phyloP scores from a whole-genome alignment of 2,888 invertebrate species.

The Keiferia lycopersicella region DNA sequence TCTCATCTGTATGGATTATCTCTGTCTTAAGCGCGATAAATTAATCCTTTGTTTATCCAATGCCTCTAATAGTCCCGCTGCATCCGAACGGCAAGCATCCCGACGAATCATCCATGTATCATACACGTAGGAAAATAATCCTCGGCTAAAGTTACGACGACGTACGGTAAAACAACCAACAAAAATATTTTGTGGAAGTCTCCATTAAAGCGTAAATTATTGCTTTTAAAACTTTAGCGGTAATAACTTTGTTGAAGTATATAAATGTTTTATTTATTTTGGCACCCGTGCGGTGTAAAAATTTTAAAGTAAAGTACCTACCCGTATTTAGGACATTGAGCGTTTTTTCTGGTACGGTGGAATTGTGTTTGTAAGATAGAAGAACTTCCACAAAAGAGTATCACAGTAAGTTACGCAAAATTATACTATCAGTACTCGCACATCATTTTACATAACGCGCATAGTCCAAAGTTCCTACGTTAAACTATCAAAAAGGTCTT shows the following conservation, averaged over 20 bases:
- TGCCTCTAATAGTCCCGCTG: constrained; percentile 73
- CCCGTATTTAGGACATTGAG: not conserved
- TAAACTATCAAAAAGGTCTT: constrained; percentile 30
- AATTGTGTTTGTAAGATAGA: too few species aligned
- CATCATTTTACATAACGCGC: too few species aligned
- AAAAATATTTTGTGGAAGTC: constrained; percentile 54
- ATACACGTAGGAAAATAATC: constrained; percentile 77
- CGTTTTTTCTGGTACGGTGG: not conserved
- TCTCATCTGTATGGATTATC: constrained; percentile 77
- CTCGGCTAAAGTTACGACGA: constrained; percentile 35
- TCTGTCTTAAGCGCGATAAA: constrained; percentile 73
- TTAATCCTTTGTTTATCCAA: constrained; percentile 79
- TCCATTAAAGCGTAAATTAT: constrained; percentile 50
- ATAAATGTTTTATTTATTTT: constrained; percentile 32
- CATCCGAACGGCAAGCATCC: constrained; percentile 64
- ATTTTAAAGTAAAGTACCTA: not conserved
- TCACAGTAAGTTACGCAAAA: too few species aligned
- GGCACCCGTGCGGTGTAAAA: constrained; percentile 6
- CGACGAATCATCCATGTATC: constrained; percentile 67
- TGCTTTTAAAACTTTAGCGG: constrained; percentile 40
- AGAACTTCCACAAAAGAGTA: too few species aligned
- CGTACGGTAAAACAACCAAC: constrained; percentile 50
- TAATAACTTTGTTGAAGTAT: constrained; percentile 33
- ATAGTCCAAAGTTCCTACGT: not conserved
- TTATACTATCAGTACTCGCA: too few species aligned